Conservation (phyloP, 2,797 vertebrate genomes). For the Tauraco hartlaubi region DNA sequence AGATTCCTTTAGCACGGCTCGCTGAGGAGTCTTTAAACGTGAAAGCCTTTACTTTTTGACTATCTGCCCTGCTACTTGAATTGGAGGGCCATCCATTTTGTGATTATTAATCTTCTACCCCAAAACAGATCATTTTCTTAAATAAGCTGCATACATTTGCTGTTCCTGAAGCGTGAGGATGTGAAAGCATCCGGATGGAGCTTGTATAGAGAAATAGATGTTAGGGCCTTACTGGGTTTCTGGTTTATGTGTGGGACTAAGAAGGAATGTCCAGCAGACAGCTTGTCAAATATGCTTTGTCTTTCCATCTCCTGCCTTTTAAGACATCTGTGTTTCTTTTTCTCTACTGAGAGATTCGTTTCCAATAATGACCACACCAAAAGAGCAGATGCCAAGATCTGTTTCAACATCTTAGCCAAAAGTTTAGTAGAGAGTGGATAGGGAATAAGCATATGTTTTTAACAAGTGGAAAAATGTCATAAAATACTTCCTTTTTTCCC, state of each 20-base stretch:
- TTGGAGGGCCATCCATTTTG: background rate
- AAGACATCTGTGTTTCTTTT: constrained; percentile 2
- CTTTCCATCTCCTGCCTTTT: constrained; percentile 2
- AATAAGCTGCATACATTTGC: constrained; percentile 18
- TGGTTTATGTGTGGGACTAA: background rate
- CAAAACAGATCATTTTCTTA: constrained; percentile 34
- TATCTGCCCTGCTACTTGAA: background rate
- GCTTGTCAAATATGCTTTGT: background rate
- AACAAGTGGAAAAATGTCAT: background rate
- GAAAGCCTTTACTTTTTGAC: background rate
- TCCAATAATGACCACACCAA: constrained; percentile 12
- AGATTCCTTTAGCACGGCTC: background rate
- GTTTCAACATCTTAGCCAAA: background rate
- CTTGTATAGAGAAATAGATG: background rate
- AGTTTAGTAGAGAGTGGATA: background rate
- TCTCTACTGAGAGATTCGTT: background rate
- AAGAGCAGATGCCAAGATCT: background rate
- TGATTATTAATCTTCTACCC: background rate
- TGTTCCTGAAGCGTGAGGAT: background rate
- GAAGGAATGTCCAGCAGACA: background rate
- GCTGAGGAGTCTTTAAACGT: background rate
- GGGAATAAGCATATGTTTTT: background rate
- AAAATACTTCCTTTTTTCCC: background rate
- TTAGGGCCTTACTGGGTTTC: background rate
- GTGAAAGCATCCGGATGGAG: background rate